Conservation (phyloP, 2,797 vertebrate genomes). For the Tiaroga cobitis region DNA sequence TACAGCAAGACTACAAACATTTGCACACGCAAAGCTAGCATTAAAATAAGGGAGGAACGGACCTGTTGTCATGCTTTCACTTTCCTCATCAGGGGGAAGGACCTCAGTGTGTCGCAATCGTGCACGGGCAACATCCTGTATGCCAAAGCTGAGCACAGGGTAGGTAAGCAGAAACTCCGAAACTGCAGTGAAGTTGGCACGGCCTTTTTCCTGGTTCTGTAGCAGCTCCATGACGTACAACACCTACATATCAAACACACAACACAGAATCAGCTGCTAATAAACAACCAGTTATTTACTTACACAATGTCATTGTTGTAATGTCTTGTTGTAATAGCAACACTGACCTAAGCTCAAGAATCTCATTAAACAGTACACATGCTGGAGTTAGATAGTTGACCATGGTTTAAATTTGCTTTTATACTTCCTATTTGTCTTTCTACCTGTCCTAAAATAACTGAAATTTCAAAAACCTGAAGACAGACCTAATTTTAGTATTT, state of each 20-base stretch:
- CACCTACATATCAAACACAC: slow-evolving; percentile 77
- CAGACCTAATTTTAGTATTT: not conserved
- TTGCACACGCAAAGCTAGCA: not conserved
- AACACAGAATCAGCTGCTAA: not conserved
- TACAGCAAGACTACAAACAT: not conserved
- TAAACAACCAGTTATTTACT: not conserved
- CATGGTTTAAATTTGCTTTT: not conserved
- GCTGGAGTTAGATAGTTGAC: not conserved
- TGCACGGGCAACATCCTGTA: slow-evolving; percentile 89
- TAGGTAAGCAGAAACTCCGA: slow-evolving; percentile 97
- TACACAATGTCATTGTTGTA: not conserved
- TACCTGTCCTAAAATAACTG: not conserved
- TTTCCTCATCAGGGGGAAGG: slow-evolving; percentile 93
- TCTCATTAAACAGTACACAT: not conserved
- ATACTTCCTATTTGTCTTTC: not conserved
- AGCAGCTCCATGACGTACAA: slow-evolving; percentile 98
- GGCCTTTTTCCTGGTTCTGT: slow-evolving; percentile 93
- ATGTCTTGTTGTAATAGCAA: not conserved
- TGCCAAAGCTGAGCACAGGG: slow-evolving; percentile 95
- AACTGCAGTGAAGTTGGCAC: slow-evolving; percentile 93
- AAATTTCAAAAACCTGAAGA: not conserved
- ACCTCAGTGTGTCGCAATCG: slow-evolving; percentile 91
- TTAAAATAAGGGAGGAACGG: slow-evolving; percentile 36
- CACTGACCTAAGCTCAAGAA: not conserved
- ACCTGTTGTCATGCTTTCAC: slow-evolving; percentile 89